Conservation (phyloP, 2,113 vertebrate species). For the Chionis minor region DNA sequence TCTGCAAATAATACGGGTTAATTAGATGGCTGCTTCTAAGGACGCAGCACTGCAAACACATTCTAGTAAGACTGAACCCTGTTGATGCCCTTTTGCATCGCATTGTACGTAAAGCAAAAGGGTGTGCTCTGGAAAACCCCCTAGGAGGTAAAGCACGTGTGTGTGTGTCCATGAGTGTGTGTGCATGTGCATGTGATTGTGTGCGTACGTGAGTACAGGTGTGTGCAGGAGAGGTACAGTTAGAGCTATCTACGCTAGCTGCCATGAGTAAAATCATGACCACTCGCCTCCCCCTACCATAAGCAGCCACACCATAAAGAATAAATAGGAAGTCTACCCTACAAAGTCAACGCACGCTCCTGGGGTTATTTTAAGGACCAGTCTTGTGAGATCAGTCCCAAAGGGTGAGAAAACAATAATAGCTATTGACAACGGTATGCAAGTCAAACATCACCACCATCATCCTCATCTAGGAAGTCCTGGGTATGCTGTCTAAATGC, state of each 20-base stretch:
- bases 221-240: neutral
- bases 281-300: neutral
- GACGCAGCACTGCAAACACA: neutral
- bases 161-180: neutral
- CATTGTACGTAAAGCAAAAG: neutral
- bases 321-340: neutral
- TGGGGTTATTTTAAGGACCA: neutral
- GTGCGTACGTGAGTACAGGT: fast-evolving
- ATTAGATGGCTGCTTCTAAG: neutral
- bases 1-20: neutral
- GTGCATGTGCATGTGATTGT: neutral
- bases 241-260: neutral
- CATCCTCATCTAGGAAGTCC: neutral
- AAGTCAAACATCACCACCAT: neutral
- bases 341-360: neutral
- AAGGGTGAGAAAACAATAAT: neutral
- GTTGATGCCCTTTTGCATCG: neutral
- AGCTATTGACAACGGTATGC: neutral
- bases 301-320: neutral
- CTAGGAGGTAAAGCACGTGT: neutral
- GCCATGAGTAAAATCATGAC: neutral
- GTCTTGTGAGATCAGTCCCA: neutral
- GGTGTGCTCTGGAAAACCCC: neutral
- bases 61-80: neutral
- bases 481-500: neutral